A percentile compares a stretch with the other conserved stretches of the same genome.
Evolutionary conservation across 1,140 invertebrate genomes (phyloP).

Genomic region (Pseudomyrmex gracilis): DNA sequence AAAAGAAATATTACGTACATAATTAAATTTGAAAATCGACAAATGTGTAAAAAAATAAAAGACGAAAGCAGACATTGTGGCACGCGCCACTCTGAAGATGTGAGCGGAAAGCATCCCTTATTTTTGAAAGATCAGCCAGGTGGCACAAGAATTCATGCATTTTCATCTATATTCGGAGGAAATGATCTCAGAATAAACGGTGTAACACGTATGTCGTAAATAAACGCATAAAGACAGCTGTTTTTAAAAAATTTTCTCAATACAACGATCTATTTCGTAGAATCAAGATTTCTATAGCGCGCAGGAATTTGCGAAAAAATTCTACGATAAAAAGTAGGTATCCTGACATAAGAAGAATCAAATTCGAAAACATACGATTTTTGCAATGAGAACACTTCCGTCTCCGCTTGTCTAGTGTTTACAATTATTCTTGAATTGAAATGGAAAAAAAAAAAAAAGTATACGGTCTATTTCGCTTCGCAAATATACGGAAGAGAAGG

Average conservation of each 20-base stretch:
- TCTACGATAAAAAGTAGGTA: too few relatives aligned
- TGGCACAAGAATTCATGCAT: constrained; percentile 65
- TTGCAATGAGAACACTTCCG: too few relatives aligned
- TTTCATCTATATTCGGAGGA: constrained; percentile 56
- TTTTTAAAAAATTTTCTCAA: constrained; percentile 30
- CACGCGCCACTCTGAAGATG: constrained; percentile 58
- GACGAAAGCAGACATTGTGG: constrained; percentile 53
- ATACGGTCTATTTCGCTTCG: too few relatives aligned
- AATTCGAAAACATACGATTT: too few relatives aligned
- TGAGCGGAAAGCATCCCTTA: constrained; percentile 48
- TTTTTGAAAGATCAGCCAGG: constrained; percentile 65
- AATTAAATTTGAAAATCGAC: constrained; percentile 52
- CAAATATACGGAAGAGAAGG: too few relatives aligned
- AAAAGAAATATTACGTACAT: background rate
- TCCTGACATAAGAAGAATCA: too few relatives aligned
- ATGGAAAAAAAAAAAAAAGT: too few relatives aligned
- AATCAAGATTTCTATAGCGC: too few relatives aligned
- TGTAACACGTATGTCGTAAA: constrained; percentile 71
- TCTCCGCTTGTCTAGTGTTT: too few relatives aligned
- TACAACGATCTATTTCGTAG: constrained; percentile 16
- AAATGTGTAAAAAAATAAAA: constrained; percentile 27
- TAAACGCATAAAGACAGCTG: constrained; percentile 77
- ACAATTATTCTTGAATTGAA: too few relatives aligned
- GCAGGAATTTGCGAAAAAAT: too few relatives aligned
- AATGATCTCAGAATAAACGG: constrained; percentile 63